Conservation (phyloP, 1,140 invertebrate species). For the Frieseomelitta varia region DNA sequence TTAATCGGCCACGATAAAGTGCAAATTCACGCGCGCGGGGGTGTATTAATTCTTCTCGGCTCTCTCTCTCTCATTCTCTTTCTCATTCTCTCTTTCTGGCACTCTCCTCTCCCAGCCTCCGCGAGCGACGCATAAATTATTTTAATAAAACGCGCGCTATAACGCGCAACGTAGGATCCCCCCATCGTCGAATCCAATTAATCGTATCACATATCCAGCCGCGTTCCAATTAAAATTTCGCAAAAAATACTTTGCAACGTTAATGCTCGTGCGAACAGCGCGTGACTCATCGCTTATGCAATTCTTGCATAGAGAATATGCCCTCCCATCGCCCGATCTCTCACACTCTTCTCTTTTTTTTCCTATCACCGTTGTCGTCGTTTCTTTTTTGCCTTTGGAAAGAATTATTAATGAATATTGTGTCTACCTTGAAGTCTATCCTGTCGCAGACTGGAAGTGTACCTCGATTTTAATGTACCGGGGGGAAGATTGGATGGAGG, state of each 20-base stretch:
- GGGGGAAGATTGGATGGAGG: no score
- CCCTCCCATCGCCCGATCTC: not conserved
- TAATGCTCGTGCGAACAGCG: conserved; percentile 31
- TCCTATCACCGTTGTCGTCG: no score
- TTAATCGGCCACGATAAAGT: conserved; percentile 36
- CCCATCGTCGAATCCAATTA: conserved; percentile 42
- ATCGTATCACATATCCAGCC: conserved; percentile 39
- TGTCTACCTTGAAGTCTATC: no score
- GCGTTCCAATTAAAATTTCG: conserved; percentile 45
- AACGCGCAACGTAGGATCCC: conserved; percentile 30
- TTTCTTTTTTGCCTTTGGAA: no score
- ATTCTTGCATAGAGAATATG: conserved; percentile 30
- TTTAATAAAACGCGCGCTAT: conserved; percentile 41
- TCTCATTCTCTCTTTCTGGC: not conserved
- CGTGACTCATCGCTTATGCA: conserved; percentile 39
- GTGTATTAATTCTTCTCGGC: conserved; percentile 40
- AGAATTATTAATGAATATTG: no score
- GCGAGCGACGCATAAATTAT: conserved; percentile 29
- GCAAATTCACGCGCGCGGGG: conserved; percentile 5
- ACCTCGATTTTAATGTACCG: no score
- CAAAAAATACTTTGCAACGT: conserved; percentile 37
- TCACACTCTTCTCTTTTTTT: no score
- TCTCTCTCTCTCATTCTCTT: not conserved
- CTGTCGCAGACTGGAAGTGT: no score
- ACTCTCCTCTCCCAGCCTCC: not conserved